Conservation (phyloP, 2,797 vertebrate genomes). For the Denticeps clupeoides region DNA sequence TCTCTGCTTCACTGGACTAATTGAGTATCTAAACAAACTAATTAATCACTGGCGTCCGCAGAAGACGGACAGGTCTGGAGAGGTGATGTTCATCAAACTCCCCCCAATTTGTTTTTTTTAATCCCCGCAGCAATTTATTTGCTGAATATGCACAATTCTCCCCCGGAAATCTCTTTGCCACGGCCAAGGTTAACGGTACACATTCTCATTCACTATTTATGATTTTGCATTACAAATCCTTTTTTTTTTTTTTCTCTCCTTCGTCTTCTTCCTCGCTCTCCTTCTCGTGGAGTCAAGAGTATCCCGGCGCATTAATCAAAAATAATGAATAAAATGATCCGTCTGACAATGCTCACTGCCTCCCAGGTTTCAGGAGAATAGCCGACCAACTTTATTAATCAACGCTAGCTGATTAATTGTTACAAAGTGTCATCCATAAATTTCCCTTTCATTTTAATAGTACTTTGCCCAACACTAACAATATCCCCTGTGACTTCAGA, state of each 20-base stretch:
- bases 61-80: slow-evolving; percentile 89
- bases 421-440: slow-evolving; percentile 95
- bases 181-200: slow-evolving; percentile 94
- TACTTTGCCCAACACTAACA: slow-evolving; percentile 93
- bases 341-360: slow-evolving; percentile 90
- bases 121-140: slow-evolving; percentile 79
- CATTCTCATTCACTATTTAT: slow-evolving; percentile 98
- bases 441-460: slow-evolving; percentile 90
- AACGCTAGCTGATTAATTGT: slow-evolving; percentile 96
- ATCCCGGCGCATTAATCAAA: slow-evolving; percentile 99
- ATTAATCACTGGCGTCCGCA: slow-evolving; percentile 82
- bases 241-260: slow-evolving; percentile 24
- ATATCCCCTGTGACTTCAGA: slow-evolving; percentile 93
- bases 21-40: slow-evolving; percentile 98
- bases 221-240: slow-evolving; percentile 92
- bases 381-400: slow-evolving; percentile 99
- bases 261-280: slow-evolving; percentile 2
- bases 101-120: slow-evolving; percentile 79
- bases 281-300: slow-evolving; percentile 72
- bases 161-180: slow-evolving; percentile 73
- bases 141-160: slow-evolving; percentile 78
- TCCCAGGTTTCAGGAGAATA: slow-evolving; percentile 95
- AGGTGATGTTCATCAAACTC: slow-evolving; percentile 89
- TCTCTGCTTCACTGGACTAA: slow-evolving; percentile 83
- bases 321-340: slow-evolving; percentile 99